These are phyloP conservation scores for Drosophila picticornis DNA, from an alignment of 2,888 invertebrate species.

Conservation along the genomic window DNA sequence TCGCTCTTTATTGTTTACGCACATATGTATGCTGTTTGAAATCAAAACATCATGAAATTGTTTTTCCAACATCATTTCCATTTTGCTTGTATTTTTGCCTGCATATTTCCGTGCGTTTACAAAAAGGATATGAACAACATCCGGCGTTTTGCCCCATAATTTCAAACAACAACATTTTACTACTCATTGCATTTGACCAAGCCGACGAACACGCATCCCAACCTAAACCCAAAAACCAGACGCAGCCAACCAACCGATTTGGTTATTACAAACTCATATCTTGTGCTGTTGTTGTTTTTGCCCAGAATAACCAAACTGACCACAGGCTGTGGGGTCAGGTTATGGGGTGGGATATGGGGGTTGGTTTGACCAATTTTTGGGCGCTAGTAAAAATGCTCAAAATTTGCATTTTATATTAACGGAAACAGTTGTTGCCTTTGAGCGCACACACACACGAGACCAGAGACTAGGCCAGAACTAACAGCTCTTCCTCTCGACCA, in stretches of 20 bases:
- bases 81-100: slow-evolving; percentile 35
- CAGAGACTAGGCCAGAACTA: slow-evolving; percentile 24
- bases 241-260: slow-evolving; percentile 61
- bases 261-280: slow-evolving; percentile 81
- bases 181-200: slow-evolving; percentile 80
- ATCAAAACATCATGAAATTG: slow-evolving; percentile 81
- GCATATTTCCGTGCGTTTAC: slow-evolving; percentile 83
- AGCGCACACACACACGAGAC: slow-evolving; percentile 48
- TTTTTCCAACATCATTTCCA: slow-evolving; percentile 77
- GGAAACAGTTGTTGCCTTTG: slow-evolving; percentile 83
- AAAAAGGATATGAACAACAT: slow-evolving; percentile 83
- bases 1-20: slow-evolving; percentile 49
- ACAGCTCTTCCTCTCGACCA: not conserved
- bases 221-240: not conserved
- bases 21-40: slow-evolving; percentile 75
- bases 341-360: not conserved
- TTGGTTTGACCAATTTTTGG: slow-evolving; percentile 49
- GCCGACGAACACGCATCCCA: slow-evolving; percentile 17
- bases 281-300: slow-evolving; percentile 44
- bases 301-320: slow-evolving; percentile 66
- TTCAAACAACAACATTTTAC: slow-evolving; percentile 77
- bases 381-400: slow-evolving; percentile 72
- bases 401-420: slow-evolving; percentile 83
- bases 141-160: slow-evolving; percentile 77
- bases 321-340: slow-evolving; percentile 56